Conservation (phyloP, 2,797 vertebrate genomes). For the Bovichtus variegatus region DNA sequence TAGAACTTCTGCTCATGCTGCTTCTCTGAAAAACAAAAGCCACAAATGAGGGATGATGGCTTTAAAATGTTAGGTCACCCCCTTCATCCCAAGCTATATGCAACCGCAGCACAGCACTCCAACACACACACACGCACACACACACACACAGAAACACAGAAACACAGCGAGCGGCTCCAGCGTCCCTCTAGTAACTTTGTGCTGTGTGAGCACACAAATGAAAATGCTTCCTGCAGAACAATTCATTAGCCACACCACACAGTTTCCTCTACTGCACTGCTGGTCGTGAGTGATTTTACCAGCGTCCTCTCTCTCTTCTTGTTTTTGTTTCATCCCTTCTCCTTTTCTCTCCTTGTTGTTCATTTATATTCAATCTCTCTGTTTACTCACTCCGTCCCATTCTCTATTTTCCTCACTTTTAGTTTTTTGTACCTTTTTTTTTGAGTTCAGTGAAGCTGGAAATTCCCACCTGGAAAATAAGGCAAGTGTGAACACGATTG, state of each 20-base stretch:
- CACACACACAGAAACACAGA: background rate
- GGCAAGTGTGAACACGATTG: background rate
- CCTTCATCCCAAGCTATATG: conserved; percentile 3
- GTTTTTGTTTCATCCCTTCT: conserved; percentile 15
- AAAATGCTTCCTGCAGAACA: conserved; percentile 70
- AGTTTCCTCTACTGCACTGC: conserved; percentile 42
- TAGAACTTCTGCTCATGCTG: background rate
- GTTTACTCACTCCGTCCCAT: background rate
- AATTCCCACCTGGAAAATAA: background rate
- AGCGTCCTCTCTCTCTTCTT: conserved; percentile 1
- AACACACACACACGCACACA: too few relatives aligned
- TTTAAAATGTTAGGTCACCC: conserved; percentile 28
- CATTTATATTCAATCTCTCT: conserved; percentile 30
- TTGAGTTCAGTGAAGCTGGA: background rate
- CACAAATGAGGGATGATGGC: conserved; percentile 9
- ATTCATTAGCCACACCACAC: conserved; percentile 62
- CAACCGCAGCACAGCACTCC: background rate
- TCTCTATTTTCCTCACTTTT: conserved; percentile 2
- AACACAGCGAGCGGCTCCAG: background rate
- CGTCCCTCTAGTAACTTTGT: conserved; percentile 36
- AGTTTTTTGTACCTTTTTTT: background rate
- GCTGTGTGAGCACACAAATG: conserved; percentile 52
- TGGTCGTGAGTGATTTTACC: conserved; percentile 48
- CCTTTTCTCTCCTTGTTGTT: conserved; percentile 19
- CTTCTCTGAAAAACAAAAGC: background rate